Base-by-base conservation (phyloP, 2,113 vertebrate species). In the Todiramphus chloris region DNA sequence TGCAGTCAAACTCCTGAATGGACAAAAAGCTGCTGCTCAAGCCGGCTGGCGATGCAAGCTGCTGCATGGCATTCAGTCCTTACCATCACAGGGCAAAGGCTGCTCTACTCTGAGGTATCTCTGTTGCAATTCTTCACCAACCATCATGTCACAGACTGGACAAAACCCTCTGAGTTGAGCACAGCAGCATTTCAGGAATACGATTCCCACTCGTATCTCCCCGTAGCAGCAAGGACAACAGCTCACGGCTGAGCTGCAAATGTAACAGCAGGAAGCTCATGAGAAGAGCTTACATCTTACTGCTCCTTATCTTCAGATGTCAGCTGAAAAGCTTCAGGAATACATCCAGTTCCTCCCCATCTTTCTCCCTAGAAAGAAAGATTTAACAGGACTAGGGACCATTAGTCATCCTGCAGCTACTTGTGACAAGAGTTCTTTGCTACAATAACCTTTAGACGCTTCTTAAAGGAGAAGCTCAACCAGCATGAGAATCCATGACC, bases 1-100 rank as follows among this genome's bases (percentile, higher is more conserved):
- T 88, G 75, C 79, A 94, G 91, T 46, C 78, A 43, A 83, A 91
- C 70, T 91, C 89, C 72, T 83, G 75, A 94, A 86, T 10, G 39
- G 50, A 90, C 92, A 95, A 77, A 90, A 85, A 90, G 66, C 81
- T 87, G 77, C 78, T 72, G 74, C 31, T 74, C 55, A 55, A 63
- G 55, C 6, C 13, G 2, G 11, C 81, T 25, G 35, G 89, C 78
- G 68, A 46, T 3, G 13, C 25, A 60, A 70, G 51, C 11, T 37
- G 33, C 27, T 41, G 56, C 13, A 55, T 1, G 27, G 60, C 83
- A 87, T 91, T 64, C 7, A 9, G 80, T 15, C 6, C 2, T 37
- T 43, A 44, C 0, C 2, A 90, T 63, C 66, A 7, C 31, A 53
- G 1, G 48, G 43, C 72, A 94, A 92, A 79, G 53, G 77, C 0